Percentiles rank a stretch among this genome's conserved stretches.
Conservation (phyloP, 1,140 invertebrate species). For the Drosophila truncata region DNA sequence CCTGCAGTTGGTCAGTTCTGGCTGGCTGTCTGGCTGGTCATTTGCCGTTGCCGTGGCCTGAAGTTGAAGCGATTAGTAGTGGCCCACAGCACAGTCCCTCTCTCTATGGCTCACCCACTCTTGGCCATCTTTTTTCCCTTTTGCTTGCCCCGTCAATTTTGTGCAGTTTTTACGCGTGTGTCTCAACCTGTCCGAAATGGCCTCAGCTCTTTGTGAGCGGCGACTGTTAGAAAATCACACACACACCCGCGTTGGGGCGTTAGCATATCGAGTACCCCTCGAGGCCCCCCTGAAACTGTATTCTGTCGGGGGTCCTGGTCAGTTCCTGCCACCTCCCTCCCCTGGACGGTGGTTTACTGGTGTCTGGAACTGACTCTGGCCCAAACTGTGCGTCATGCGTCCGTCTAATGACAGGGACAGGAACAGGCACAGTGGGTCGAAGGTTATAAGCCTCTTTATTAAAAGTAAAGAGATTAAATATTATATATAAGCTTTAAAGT, state of each 20-base stretch:
- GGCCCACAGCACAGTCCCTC: conserved; percentile 50
- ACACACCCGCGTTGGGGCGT: conserved; percentile 34
- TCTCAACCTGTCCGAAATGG: conserved; percentile 77
- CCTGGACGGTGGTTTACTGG: conserved; percentile 38
- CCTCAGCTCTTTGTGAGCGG: conserved; percentile 44
- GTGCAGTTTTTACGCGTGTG: conserved; percentile 82
- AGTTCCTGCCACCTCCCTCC: conserved; percentile 16
- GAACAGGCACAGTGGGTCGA: conserved; percentile 40
- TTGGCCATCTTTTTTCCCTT: conserved; percentile 5
- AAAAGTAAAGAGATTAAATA: background rate
- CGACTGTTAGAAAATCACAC: conserved; percentile 67
- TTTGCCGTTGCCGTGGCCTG: conserved; percentile 30
- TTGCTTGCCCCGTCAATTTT: conserved; percentile 62
- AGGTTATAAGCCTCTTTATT: background rate
- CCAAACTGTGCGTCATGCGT: conserved; percentile 76
- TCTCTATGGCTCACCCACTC: conserved; percentile 37
- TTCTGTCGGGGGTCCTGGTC: conserved; percentile 14
- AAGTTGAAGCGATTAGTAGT: conserved; percentile 74
- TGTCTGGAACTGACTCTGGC: conserved; percentile 53
- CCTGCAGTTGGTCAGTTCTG: conserved; percentile 77
- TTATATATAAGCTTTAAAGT: background rate
- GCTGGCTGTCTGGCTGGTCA: conserved; percentile 51
- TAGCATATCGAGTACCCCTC: conserved; percentile 58
- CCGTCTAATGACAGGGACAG: conserved; percentile 58
- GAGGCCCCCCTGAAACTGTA: conserved; percentile 23